Evolutionary conservation across 2,797 vertebrate species (phyloP).

Genomic region (Dendrocincla tyrannina): DNA sequence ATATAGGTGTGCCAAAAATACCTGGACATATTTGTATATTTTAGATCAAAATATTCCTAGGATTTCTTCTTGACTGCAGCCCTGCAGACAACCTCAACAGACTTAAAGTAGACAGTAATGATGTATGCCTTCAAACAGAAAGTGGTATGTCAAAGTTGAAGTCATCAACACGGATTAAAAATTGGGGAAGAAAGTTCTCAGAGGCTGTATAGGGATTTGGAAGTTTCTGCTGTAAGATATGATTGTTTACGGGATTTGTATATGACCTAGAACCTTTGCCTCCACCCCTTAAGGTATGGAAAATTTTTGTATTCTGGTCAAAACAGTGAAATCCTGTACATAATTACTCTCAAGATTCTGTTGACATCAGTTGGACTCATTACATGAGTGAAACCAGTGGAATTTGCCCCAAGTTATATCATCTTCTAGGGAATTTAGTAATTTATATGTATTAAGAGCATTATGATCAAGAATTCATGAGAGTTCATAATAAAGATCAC

Average conservation of each 20-base stretch:
- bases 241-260: not conserved
- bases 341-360: not conserved
- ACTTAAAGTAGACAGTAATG: not conserved
- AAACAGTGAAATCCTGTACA: not conserved
- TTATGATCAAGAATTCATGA: not conserved
- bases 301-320: not conserved
- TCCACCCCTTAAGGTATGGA: rapidly evolving
- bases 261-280: not conserved
- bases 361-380: not conserved
- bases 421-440: not conserved
- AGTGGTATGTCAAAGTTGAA: not conserved
- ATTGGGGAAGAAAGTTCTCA: not conserved
- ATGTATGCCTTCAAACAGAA: not conserved
- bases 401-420: not conserved
- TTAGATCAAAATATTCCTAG: not conserved
- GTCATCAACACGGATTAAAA: not conserved
- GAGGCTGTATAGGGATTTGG: not conserved
- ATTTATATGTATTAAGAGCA: not conserved
- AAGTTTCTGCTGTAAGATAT: not conserved
- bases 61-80: not conserved
- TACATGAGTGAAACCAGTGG: not conserved
- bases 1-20: not conserved
- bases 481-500: not conserved
- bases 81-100: not conserved
- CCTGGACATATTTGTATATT: not conserved